Percentiles rank a stretch among this genome's conserved stretches.
Evolutionary conservation across 2,797 vertebrate species (phyloP).

Genomic region (Sebastes matsubarae): DNA sequence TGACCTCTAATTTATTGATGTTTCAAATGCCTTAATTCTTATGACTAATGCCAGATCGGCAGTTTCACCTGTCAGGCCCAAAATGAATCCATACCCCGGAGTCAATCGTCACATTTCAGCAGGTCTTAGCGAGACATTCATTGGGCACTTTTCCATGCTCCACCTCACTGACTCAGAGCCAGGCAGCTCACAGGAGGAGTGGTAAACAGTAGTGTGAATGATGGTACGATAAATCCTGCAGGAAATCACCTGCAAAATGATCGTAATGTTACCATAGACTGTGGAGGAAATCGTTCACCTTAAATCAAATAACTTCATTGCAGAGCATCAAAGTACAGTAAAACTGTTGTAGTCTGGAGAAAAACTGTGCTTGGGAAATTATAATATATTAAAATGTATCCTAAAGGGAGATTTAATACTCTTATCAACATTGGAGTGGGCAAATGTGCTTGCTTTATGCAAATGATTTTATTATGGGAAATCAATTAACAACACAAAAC

Average conservation of each 20-base stretch:
- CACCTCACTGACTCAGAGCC: conserved; percentile 53
- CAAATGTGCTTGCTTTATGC: no score
- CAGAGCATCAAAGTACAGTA: background rate
- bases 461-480: no score
- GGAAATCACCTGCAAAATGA: background rate
- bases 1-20: conserved; percentile 95
- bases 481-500: no score
- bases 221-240: background rate
- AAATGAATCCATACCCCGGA: conserved; percentile 90
- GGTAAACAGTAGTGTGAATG: background rate
- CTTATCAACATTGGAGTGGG: no score
- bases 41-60: conserved; percentile 87
- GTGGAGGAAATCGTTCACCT: background rate
- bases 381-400: no score
- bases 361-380: background rate
- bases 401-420: no score
- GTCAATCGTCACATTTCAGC: conserved; percentile 81
- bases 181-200: conserved; percentile 2
- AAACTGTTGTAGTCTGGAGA: background rate
- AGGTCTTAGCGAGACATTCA: conserved; percentile 70
- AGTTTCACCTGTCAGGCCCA: conserved; percentile 89
- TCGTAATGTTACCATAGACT: background rate
- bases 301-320: background rate
- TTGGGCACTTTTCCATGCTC: conserved; percentile 51
- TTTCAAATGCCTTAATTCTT: conserved; percentile 93